Base-by-base conservation (phyloP, 2,113 vertebrate genomes). In the Phalacrocorax brasilianus region DNA sequence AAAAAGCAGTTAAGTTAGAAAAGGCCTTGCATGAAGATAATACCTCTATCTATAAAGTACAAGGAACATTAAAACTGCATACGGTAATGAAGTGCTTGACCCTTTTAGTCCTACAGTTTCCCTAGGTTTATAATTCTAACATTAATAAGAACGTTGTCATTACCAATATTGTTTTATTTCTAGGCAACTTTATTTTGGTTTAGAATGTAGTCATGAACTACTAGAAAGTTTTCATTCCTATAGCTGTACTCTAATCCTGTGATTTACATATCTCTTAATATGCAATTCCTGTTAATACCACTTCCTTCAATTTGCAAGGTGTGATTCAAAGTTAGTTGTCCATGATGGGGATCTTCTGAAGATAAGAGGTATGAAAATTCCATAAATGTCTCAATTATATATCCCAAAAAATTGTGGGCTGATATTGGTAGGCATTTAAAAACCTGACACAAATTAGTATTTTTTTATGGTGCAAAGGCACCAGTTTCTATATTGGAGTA, bases 71-170 rank as follows among this genome's bases (percentile, higher is more conserved):
- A 92, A 75, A 50, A 75, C 53, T 65, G 26, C n/a, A 61, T 66
- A 30, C 2, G 1, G 26, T 72, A 94, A 95, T 90, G 65, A 90
- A 95, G 50, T 86, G 15, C 65, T 93, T 94, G 84, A 96, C 92
- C 87, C 72, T 72, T 85, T 85, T 76, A 83, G 59, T 63, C 33
- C 16, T 72, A 50, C 2, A 1, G 27, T 84, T 95, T 65, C 78
- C 12, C 28, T 32, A 68, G 62, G 52, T 88, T 93, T 93, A 53
- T 88, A 89, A 73, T 70, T 79, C 42, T 82, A 68, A 77, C 42
- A n/a, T 92, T 78, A 88, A 58, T 65, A 91, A 82, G 3, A 76
- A 6, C 30, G 14, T 77, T 81, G 61, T 58, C 73, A 79, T 89
- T 70, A 65, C 38, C 13, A 58, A 85, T 55, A 71, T 40, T 74